These are phyloP conservation scores for Meteorus colon DNA, from an alignment of 2,888 invertebrate species.

Conservation along the genomic window DNA sequence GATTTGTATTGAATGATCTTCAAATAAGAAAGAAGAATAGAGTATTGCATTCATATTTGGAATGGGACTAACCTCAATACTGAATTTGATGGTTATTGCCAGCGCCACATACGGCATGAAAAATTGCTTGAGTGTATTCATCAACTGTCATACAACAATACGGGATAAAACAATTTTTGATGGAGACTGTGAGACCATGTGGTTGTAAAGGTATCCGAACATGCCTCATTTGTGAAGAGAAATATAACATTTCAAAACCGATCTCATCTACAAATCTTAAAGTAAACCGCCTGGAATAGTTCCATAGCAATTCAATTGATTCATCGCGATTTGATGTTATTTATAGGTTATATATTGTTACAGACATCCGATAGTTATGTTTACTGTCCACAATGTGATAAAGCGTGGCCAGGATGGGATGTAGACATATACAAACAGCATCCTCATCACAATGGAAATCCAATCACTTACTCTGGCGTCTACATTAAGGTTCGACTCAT, in stretches of 20 bases:
- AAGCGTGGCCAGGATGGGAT: slow-evolving; percentile 86
- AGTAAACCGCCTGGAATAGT: slow-evolving; percentile 57
- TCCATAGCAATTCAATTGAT: slow-evolving; percentile 1
- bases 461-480: slow-evolving; percentile 81
- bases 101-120: too few relatives aligned
- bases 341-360: slow-evolving; percentile 58
- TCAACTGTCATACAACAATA: too few relatives aligned
- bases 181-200: slow-evolving; percentile 84
- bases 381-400: slow-evolving; percentile 85
- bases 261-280: slow-evolving; percentile 66
- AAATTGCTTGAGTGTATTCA: too few relatives aligned
- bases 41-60: too few relatives aligned
- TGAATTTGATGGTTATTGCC: too few relatives aligned
- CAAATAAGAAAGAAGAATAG: too few relatives aligned
- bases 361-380: slow-evolving; percentile 79
- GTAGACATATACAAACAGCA: slow-evolving; percentile 78
- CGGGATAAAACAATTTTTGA: slow-evolving; percentile 56
- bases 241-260: slow-evolving; percentile 75
- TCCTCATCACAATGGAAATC: slow-evolving; percentile 79
- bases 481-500: slow-evolving; percentile 74
- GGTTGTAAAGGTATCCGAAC: slow-evolving; percentile 95
- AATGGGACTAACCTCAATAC: too few relatives aligned
- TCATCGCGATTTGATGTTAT: slow-evolving; percentile 21
- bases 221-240: slow-evolving; percentile 88
- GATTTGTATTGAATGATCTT: too few relatives aligned